Evolutionary conservation across 1,140 invertebrate species (phyloP), one percentile per base, ranked within the genome.

Genomic region (Lineus longissimus): DNA sequence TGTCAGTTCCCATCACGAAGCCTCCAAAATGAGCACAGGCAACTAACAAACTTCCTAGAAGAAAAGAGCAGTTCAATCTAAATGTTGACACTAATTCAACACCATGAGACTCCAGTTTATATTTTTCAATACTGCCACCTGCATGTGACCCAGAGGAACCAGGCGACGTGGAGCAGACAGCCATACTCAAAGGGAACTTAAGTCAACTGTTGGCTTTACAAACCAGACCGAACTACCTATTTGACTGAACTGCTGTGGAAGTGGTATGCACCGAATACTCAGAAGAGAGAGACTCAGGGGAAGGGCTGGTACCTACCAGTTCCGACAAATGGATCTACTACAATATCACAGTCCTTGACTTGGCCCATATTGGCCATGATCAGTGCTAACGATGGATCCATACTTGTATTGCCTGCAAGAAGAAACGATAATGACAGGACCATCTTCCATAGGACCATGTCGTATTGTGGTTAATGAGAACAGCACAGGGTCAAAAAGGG

Each of bases 321-420:
- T 0, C 95, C 95, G 17, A 97, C 94, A 85, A 98, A 98, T 0
- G 95, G 95, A 83, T 98, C 95, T 27, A 93, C 86, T 47, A 97
- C 86, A 0, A 97, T 64, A 76, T 91, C 88, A 4, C 89, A 88
- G 1, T 82, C 69, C 56, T 83, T 82, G 22, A 96, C 87, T 81
- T 88, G 82, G 1, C 90, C 94, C 80, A 97, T 89, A 84, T 98
- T 98, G 0, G 92, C 90, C 94, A 97, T 97, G 27, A 98, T 82
- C 22, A 98, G 79, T 2, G 94, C 90, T 0, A 98, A 83, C 68
- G 93, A 90, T 0, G 95, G 89, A 81, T 98, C 95, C 95, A 98
- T 98, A 72, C 91, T 94, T 0, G 95, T 98, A 76, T 97, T 98
- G 6, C 73, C 79, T 81, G 64, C 40, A 68, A 65, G 59, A 17